Conservation (phyloP, 2,113 vertebrate species). For the Lutjanus erythropterus region DNA sequence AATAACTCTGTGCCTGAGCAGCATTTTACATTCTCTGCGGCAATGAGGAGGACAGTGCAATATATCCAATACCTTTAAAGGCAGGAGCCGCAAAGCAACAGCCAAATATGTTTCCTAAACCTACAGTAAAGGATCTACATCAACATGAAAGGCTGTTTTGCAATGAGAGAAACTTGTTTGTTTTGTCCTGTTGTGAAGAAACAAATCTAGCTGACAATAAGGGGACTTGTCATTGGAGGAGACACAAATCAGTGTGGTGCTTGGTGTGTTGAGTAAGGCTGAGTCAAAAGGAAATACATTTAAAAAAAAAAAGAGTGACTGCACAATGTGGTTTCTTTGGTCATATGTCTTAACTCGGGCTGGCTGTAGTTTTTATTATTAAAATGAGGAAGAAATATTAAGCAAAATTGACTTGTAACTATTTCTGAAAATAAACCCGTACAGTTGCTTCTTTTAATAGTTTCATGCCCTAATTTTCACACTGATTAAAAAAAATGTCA, state of each 20-base stretch:
- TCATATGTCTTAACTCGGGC: slow-evolving; percentile 25
- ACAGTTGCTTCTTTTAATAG: not conserved
- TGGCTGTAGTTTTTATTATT: not conserved
- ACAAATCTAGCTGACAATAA: not conserved
- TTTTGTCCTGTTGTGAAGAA: slow-evolving; percentile 16
- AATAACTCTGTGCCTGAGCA: slow-evolving; percentile 23
- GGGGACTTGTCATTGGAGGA: not conserved
- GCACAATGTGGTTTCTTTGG: slow-evolving; percentile 35
- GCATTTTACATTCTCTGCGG: not conserved
- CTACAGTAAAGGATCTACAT: not conserved
- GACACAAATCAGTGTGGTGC: slow-evolving; percentile 3
- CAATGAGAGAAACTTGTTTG: not conserved
- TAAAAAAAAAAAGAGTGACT: slow-evolving; percentile 8
- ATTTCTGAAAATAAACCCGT: not conserved
- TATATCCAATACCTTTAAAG: not conserved
- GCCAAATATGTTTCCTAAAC: not conserved
- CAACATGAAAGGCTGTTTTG: not conserved
- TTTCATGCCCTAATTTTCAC: not conserved
- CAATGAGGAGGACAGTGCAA: not conserved
- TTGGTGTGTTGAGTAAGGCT: slow-evolving; percentile 3
- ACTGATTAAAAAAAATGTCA: not conserved
- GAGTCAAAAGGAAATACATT: slow-evolving; percentile 27
- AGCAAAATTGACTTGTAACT: no score
- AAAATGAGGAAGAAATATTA: not conserved
- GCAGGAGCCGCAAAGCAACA: not conserved